Evolutionary conservation across 64 coral and sea anemone genomes (phyloP), one percentile per base, ranked within the genome.

Genomic region (Stichodactyla helianthus): DNA sequence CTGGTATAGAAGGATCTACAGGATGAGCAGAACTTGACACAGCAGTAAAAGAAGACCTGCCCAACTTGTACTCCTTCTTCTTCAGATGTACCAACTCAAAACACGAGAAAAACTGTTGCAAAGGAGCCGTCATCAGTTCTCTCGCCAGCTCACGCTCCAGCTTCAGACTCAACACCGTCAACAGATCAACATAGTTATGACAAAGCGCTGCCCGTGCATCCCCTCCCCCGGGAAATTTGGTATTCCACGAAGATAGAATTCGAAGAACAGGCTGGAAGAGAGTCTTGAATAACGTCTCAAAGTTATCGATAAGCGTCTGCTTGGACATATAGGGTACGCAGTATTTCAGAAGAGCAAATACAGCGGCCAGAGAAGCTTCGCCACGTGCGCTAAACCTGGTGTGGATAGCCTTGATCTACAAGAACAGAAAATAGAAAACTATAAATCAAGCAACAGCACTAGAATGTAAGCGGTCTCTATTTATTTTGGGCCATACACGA

Each of bases 31-130:
- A 31, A 63, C 83, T 84, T 1, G 83, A 35, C 13, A 84, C 55
- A 15, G 0, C 83, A 63, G 50, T 84, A 26, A 58, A 88, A 4
- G 84, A 77, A 22, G 81, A 83, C 6, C 25, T 83, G 9, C 88
- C 79, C 4, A 84, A 68, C 51, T 90, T 83, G 20, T 60, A 84
- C 53, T 87, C 87, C 60, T 87, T 96, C 64, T 77, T 85, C 77
- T 89, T 93, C 91, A 93, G 83, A 13, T 87, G 94, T 10, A 88
- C 94, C 55, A 93, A 71, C 82, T 94, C 90, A 12, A 95, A 95
- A 92, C 93, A 99, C 4, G 93, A 92, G 82, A 99, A 99, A 68
- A 95, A 95, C 76, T 91, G 90, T 35, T 92, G 88, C 16, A 99
- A 54, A 20, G 92, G 85, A 28, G 93, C 86, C 0, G 88, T 92